Evolutionary conservation across 2,888 invertebrate species (phyloP).

Genomic region (Troides oblongomaculatus): DNA sequence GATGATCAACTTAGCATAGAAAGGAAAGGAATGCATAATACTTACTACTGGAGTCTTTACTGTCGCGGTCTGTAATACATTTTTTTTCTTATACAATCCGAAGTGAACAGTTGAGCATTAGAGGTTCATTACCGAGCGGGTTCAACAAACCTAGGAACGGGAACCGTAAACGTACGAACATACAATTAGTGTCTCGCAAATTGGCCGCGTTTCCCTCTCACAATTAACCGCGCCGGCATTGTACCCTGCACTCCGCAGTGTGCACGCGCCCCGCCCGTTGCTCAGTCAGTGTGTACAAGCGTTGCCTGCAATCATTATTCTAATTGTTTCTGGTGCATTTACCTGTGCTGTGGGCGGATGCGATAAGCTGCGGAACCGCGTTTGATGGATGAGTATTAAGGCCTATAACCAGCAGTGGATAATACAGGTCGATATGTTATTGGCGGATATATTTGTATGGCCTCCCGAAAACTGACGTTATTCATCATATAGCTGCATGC

Average conservation of each 20-base stretch:
- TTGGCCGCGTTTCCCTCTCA: slow-evolving; percentile 33
- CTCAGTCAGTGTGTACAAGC: slow-evolving; percentile 9
- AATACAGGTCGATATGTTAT: no score
- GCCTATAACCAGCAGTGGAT: no score
- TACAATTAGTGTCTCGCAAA: slow-evolving; percentile 30
- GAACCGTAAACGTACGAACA: slow-evolving; percentile 21
- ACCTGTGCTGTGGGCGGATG: background rate
- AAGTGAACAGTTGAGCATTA: background rate
- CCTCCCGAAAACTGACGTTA: no score
- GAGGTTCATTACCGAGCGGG: slow-evolving; percentile 13
- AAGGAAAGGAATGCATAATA: no score
- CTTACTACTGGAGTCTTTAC: no score
- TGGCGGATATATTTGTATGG: no score
- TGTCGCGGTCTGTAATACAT: background rate
- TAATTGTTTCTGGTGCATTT: slow-evolving; percentile 16
- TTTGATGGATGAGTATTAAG: background rate
- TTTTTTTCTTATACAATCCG: background rate
- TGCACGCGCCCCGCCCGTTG: slow-evolving; percentile 41
- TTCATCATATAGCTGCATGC: no score
- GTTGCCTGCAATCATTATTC: slow-evolving; percentile 14
- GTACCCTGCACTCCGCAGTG: slow-evolving; percentile 50
- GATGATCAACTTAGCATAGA: no score
- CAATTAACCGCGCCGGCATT: slow-evolving; percentile 56
- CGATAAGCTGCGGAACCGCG: background rate
- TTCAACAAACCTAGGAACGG: slow-evolving; percentile 22